A percentile compares a stretch with the other conserved stretches of the same genome.
phyloP scores from a whole-genome alignment of 2,888 invertebrate species.

The Corythucha ciliata region DNA sequence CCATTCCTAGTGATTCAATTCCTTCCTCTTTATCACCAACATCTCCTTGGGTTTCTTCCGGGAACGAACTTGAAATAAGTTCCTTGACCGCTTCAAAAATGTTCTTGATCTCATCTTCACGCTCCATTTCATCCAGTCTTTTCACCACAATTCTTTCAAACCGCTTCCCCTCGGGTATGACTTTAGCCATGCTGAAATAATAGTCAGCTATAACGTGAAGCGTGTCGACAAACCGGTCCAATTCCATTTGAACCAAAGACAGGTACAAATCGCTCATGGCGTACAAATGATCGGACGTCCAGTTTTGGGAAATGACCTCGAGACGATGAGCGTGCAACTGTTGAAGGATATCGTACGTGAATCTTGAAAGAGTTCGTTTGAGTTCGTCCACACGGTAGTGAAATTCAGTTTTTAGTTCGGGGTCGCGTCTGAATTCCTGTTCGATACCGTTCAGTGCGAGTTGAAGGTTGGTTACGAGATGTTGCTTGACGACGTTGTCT shows the following conservation, averaged over 20 bases:
- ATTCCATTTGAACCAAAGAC: conserved; percentile 51
- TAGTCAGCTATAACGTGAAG: conserved; percentile 44
- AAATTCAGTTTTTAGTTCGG: conserved; percentile 53
- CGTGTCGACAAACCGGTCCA: conserved; percentile 48
- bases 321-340: conserved; percentile 48
- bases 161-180: conserved; percentile 11
- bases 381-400: conserved; percentile 50
- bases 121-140: conserved; percentile 4
- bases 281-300: conserved; percentile 44
- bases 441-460: conserved; percentile 51
- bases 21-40: too few relatives aligned
- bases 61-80: too few relatives aligned
- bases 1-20: too few relatives aligned
- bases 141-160: conserved; percentile 9
- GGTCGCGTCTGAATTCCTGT: conserved; percentile 49
- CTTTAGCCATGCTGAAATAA: conserved; percentile 38
- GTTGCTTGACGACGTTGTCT: conserved; percentile 51
- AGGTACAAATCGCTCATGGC: conserved; percentile 49
- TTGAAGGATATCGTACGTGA: conserved; percentile 49
- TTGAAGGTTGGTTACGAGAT: conserved; percentile 50
- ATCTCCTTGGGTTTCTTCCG: too few relatives aligned
- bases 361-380: conserved; percentile 46
- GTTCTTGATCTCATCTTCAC: conserved; percentile 17
- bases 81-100: too few relatives aligned
- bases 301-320: conserved; percentile 48